A percentile compares a stretch with the other conserved stretches of the same genome.
These are phyloP conservation scores for Gavialis gangeticus DNA, from an alignment of 2,113 vertebrate species.

Conservation along the genomic window DNA sequence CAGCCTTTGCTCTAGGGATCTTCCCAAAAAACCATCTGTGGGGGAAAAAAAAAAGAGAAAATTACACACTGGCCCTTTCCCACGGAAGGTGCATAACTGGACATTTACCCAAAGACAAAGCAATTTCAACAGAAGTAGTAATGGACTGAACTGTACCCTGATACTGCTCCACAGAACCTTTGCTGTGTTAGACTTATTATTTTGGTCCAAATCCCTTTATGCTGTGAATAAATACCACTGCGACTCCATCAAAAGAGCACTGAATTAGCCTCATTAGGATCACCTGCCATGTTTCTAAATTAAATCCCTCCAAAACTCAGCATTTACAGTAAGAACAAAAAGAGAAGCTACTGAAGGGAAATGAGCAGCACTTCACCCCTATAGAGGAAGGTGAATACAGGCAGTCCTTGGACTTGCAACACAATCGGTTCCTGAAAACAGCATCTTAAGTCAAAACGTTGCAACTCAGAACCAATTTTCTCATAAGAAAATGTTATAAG, in stretches of 20 bases:
- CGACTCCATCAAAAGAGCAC: not conserved
- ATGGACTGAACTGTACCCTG: not conserved
- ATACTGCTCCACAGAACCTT: not conserved
- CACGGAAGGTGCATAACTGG: not conserved
- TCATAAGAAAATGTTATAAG: too few species aligned
- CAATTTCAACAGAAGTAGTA: not conserved
- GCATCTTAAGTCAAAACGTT: too few species aligned
- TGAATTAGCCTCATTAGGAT: not conserved
- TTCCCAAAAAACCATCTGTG: constrained; percentile 99
- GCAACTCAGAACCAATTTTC: too few species aligned
- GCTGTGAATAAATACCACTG: not conserved
- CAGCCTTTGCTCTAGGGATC: constrained; percentile 97
- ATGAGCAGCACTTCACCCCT: not conserved
- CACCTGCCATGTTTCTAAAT: not conserved
- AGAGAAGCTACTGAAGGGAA: not conserved
- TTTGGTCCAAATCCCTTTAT: not conserved
- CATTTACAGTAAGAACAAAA: not conserved
- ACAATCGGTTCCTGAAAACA: too few species aligned
- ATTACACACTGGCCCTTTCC: not conserved
- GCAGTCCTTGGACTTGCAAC: too few species aligned
- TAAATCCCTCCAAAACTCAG: not conserved
- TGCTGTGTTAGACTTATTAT: too few species aligned
- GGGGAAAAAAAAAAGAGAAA: not conserved
- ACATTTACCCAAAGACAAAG: not conserved
- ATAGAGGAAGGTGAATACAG: too few species aligned